Percentiles rank a stretch among this genome's conserved stretches.
These are phyloP conservation scores for Delphinus delphis DNA, from an alignment of 2,113 vertebrate genomes.

Conservation along the genomic window DNA sequence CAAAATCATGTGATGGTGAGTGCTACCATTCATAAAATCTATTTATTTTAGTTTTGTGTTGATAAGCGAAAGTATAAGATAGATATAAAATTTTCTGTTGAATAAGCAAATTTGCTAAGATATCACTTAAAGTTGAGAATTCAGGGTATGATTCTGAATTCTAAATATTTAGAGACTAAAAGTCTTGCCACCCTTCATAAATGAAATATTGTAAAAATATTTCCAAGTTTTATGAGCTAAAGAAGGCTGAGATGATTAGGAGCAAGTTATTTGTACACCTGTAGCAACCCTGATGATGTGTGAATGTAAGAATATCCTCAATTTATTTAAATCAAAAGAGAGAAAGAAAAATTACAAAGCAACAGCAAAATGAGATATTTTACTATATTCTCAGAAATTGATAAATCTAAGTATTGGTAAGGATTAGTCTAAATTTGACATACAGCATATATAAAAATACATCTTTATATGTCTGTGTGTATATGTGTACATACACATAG, in stretches of 20 bases:
- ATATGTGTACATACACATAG: neutral
- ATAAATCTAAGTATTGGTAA: neutral
- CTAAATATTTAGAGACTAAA: neutral
- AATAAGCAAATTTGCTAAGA: neutral
- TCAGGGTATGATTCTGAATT: neutral
- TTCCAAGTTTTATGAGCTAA: neutral
- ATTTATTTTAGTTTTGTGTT: neutral
- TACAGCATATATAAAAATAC: neutral
- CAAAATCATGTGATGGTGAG: conserved; percentile 91
- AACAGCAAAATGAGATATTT: neutral
- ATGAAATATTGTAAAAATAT: neutral
- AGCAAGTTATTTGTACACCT: neutral
- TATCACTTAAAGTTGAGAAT: neutral
- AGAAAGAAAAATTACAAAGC: neutral
- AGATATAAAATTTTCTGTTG: neutral
- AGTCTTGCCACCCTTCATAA: neutral
- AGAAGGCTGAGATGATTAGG: neutral
- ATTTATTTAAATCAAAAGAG: neutral
- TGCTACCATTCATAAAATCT: neutral
- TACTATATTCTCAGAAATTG: neutral
- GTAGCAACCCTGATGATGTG: neutral
- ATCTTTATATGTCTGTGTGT: neutral
- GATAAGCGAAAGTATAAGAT: neutral
- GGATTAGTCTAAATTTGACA: neutral
- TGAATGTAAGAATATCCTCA: neutral